A percentile compares a stretch with the other conserved stretches of the same genome.
Conservation (phyloP, 2,888 invertebrate species). For the Clivina fossor region DNA sequence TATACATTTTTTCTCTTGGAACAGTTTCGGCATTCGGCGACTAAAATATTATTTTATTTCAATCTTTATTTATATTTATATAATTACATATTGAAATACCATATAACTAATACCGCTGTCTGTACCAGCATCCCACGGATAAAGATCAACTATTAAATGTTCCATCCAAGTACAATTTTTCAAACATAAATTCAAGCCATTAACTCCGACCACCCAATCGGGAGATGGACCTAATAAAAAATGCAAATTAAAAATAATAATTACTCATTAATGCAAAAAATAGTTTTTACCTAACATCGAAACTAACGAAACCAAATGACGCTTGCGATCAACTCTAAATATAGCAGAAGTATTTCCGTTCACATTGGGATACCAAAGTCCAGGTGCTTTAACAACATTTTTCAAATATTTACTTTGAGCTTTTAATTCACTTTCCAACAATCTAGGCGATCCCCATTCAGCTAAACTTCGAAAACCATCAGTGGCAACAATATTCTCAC, state of each 20-base stretch:
- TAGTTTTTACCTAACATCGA: conserved; percentile 76
- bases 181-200: conserved; percentile 82
- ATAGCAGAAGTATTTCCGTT: conserved; percentile 79
- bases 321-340: conserved; percentile 81
- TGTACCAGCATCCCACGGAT: conserved; percentile 95
- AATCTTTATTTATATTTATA: not conserved
- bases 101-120: conserved; percentile 90
- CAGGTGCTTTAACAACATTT: conserved; percentile 86
- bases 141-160: conserved; percentile 78
- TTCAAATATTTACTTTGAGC: conserved; percentile 74
- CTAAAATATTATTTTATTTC: conserved; percentile 52
- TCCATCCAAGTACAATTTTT: conserved; percentile 92
- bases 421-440: conserved; percentile 86
- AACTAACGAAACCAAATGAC: conserved; percentile 83
- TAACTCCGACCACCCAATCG: conserved; percentile 97
- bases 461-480: conserved; percentile 84
- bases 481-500: conserved; percentile 81
- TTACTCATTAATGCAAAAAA: not conserved
- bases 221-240: conserved; percentile 82
- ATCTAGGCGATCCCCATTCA: conserved; percentile 87
- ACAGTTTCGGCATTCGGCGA: conserved; percentile 76
- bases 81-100: conserved; percentile 55
- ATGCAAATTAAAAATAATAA: conserved; percentile 13
- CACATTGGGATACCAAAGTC: conserved; percentile 87
- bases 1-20: conserved; percentile 81